Percentiles rank a stretch among this genome's conserved stretches.
Evolutionary conservation across 2,797 vertebrate species (phyloP).

Genomic region (Acanthopagrus latus): DNA sequence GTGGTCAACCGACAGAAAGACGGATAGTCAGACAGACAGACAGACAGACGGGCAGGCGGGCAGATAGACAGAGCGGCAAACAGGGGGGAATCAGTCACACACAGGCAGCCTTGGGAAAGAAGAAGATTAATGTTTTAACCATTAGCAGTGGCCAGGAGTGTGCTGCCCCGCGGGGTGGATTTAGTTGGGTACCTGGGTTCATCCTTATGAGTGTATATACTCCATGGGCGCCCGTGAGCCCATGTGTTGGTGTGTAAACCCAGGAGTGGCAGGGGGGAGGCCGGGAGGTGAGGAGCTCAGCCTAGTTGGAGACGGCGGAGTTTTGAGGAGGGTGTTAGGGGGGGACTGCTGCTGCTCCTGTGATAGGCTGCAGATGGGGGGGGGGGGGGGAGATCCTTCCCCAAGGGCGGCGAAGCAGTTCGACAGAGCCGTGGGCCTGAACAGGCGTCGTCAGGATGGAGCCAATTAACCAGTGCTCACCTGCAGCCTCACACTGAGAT

Average conservation of each 20-base stretch:
- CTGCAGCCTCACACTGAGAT: constrained; percentile 83
- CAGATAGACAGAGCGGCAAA: constrained; percentile 41
- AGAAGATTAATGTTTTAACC: constrained; percentile 80
- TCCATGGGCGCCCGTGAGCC: constrained; percentile 41
- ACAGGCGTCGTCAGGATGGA: constrained; percentile 80
- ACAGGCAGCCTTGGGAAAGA: constrained; percentile 54
- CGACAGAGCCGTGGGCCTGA: constrained; percentile 68
- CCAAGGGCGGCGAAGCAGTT: constrained; percentile 64
- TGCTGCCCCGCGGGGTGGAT: constrained; percentile 62
- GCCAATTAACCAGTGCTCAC: constrained; percentile 88
- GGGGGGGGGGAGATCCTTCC: constrained; percentile 52
- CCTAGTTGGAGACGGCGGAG: constrained; percentile 41
- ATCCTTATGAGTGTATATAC: constrained; percentile 53
- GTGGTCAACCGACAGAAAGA: constrained; percentile 39
- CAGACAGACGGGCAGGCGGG: constrained; percentile 28
- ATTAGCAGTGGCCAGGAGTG: constrained; percentile 69
- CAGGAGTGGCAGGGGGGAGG: constrained; percentile 30
- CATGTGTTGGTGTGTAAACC: constrained; percentile 54
- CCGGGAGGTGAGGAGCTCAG: constrained; percentile 55
- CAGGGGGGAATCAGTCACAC: constrained; percentile 55
- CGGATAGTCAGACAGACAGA: constrained; percentile 39
- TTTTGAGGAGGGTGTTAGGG: constrained; percentile 46
- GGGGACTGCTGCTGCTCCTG: constrained; percentile 69
- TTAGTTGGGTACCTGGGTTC: constrained; percentile 64
- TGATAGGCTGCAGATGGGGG: constrained; percentile 73